Base-by-base conservation (phyloP, 2,888 invertebrate species). In the Tachina grossa region DNA sequence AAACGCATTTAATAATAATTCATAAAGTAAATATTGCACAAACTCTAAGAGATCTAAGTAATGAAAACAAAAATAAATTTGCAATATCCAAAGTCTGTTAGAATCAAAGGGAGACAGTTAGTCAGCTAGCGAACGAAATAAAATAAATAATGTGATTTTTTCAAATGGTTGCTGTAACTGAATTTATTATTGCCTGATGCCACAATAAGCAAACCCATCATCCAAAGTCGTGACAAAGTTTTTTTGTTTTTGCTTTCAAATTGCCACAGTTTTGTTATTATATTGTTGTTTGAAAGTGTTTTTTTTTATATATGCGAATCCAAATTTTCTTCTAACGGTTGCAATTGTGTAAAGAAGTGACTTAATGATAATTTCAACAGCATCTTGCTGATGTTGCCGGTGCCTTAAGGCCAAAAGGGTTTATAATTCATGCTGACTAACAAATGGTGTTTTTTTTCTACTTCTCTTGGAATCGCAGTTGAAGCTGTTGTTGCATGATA, bases 141-240 rank as follows among this genome's bases (percentile, higher is more conserved):
- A 55, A 65, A 76, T 51, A 76, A 77, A 75, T 69, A 65, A 77
- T 81, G 77, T 61, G 76, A 79, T 49, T 69, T 47, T 66, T 16
- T 72, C 31, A 31, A 6, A 45, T 63, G 16, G 65, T 39, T 61
- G 19, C 43, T 39, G 61, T 19, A 59, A 41, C 11, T 66, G 74
- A 74, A 66, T 81, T 77, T 66, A 71, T 83, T 77, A 66, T 57
- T 47, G 31, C 53, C 57, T 57, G 72, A n/a, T 80, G 65, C 57
- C 45, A 55, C 59, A 77, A 43, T 51, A 14, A 72, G 65, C 49
- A 5, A 84, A 57, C 69, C 72, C 75, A 61, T 69, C 74, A 80
- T 80, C 74, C 65, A 83, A 80, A 85, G 76, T 87, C 87, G 87
- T 87, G 87, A 87, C 87, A 81, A 87, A 71, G 11, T 47, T 45